Evolutionary conservation across 2,888 invertebrate genomes (phyloP).

Genomic region (Eilema caniola): DNA sequence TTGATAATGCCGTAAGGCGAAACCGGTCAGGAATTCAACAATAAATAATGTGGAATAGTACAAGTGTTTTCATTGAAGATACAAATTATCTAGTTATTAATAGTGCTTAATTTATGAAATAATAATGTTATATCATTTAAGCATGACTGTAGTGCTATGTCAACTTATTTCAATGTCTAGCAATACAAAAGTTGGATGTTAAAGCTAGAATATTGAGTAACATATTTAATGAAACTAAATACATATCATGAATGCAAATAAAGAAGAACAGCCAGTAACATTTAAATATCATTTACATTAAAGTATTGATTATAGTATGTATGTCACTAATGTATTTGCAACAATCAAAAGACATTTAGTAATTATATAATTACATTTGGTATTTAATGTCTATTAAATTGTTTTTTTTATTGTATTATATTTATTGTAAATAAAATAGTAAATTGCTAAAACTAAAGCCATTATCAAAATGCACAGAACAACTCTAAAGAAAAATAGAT

Average conservation of each 20-base stretch:
- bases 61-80: no score
- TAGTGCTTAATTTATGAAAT: background rate
- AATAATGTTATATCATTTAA: background rate
- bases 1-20: no score
- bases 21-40: no score
- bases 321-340: conserved; percentile 1
- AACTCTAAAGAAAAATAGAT: background rate
- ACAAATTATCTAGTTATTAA: no score
- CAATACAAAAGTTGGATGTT: background rate
- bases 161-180: no score
- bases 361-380: no score
- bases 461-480: background rate
- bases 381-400: no score
- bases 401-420: background rate
- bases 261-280: background rate
- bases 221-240: background rate
- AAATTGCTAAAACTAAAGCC: background rate
- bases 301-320: background rate
- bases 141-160: background rate
- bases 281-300: background rate
- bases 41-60: no score
- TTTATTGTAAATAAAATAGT: background rate
- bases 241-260: background rate
- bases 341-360: background rate
- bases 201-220: conserved; percentile 1